Evolutionary conservation across 2,113 vertebrate species (phyloP), one percentile per base, ranked within the genome.

Genomic region (Pteronura brasiliensis): DNA sequence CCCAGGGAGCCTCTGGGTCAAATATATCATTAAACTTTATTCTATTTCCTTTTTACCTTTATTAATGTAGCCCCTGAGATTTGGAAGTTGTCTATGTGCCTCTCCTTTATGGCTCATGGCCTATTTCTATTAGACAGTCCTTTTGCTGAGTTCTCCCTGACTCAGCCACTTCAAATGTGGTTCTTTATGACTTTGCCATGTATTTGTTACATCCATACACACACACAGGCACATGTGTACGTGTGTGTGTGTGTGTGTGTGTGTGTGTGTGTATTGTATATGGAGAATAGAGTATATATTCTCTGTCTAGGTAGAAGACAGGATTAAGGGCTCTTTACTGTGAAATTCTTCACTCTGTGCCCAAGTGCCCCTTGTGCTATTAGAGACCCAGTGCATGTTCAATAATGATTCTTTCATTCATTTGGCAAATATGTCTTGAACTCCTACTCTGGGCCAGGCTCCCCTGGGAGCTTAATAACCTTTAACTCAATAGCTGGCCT

Each of bases 201-300:
- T 80, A 0, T 36, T 44, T 88, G 18, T 44, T 82, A 14, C 18
- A 76, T 31, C n/a, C 59, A 76, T 21, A 6, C 6, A 9, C 29
- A 74, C 15, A 42, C 9, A 3, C n/a, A 29, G 7, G 21, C 7
- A 10, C 36, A 74, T 20, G 25, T 11, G 4, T 17, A 31, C 15
- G 21, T 15, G 8, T n/a, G 3, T 27, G 5, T 27, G 5, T n/a
- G 8, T n/a, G 5, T 27, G 52, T 17, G 3, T 27, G 5, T n/a
- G 8, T n/a, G 5, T 27, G 52, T 17, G n/a, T 29, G 0, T 59
- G 20, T 39, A 3, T 74, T n/a, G 8, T n/a, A 3, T 27, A 29
- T 17, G 72, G 42, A 4, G 27, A 76, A 21, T n/a, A 61, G 34
- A 61, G 15, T 61, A 18, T n/a, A 9, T 49, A 15, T 91, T 85